Evolutionary conservation across 92 coral and sea anemone species (phyloP), one percentile per base, ranked within the genome.

Genomic region (Plumapathes pennacea): DNA sequence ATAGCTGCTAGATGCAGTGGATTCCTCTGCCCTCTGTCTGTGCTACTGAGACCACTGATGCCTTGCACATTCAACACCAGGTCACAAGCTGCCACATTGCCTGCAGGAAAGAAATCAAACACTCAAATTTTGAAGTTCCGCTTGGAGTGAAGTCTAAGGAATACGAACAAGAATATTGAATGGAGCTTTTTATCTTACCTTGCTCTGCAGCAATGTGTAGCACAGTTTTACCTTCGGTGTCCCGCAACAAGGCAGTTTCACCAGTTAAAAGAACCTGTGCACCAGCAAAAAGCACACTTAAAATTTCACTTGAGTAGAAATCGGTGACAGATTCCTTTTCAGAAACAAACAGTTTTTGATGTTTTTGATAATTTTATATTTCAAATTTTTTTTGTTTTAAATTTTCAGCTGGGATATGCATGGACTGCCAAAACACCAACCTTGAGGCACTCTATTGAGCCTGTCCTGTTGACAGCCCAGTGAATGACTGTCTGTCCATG

Each of bases 1-100:
- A 91, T 63, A 6, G 97, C 88, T 36, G 97, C 96, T 29, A 91
- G 65, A 50, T 91, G 97, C 46, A 85, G 83, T 8, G 97, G 81
- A 26, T 89, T 91, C 54, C 95, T 78, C 9, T 86, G 82, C 56
- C 73, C 51, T 23, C 62, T 69, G 67, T 91, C 97, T 26, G 63
- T 69, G 46, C 67, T 71, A 41, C 62, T 44, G 25, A 91, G 88
- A 19, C 84, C 85, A 5, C 77, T 83, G 3, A 28, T 25, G 23
- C 92, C 96, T 54, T 89, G 70, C 25, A 81, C 75, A n/a, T 73
- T 75, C 26, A 91, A 57, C 50, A 85, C 81, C 55, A 88, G 67
- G 49, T 91, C 76, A 74, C 97, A 88, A n/a, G 91, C 96, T 3
- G 92, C 57, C 38, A 82, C 32, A 48, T 59, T 80, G 20, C 97